A percentile compares a stretch with the other conserved stretches of the same genome.
Evolutionary conservation across 2,113 vertebrate species (phyloP).

Genomic region (Recurvirostra avosetta): DNA sequence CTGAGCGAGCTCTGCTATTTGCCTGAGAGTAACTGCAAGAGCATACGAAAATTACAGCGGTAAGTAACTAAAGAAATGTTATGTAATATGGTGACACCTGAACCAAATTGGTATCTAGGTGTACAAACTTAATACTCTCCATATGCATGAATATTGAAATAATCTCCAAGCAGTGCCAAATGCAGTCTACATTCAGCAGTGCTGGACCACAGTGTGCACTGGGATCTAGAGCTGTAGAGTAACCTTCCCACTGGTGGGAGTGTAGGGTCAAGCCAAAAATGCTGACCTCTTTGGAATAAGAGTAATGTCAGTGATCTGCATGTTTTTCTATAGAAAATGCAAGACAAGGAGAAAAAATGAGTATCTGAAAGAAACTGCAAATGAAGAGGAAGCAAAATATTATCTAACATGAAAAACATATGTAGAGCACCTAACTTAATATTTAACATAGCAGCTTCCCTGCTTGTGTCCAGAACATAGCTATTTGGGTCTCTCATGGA

Average conservation of each 20-base stretch:
- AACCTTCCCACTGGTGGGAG: not conserved
- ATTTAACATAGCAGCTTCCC: not conserved
- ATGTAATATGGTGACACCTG: not conserved
- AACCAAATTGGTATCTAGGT: not conserved
- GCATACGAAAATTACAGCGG: fast-evolving
- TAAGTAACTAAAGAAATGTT: not conserved
- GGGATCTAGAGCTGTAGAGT: not conserved
- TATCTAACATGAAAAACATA: not conserved
- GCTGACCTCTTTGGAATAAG: not conserved
- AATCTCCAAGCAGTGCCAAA: not conserved
- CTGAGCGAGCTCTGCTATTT: not conserved
- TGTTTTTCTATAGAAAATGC: not conserved
- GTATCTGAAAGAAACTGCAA: not conserved
- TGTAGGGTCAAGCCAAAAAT: not conserved
- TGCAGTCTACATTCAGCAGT: not conserved
- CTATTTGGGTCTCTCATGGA: not conserved
- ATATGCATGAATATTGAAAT: not conserved
- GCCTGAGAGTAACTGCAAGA: not conserved
- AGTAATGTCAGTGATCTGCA: not conserved
- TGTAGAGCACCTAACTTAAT: not conserved
- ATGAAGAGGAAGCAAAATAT: not conserved
- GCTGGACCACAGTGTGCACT: not conserved
- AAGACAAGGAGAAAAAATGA: not conserved
- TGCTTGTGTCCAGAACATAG: not conserved
- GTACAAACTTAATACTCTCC: not conserved